These are phyloP conservation scores for Synergus japonicus DNA, from an alignment of 2,888 invertebrate genomes.

Conservation along the genomic window DNA sequence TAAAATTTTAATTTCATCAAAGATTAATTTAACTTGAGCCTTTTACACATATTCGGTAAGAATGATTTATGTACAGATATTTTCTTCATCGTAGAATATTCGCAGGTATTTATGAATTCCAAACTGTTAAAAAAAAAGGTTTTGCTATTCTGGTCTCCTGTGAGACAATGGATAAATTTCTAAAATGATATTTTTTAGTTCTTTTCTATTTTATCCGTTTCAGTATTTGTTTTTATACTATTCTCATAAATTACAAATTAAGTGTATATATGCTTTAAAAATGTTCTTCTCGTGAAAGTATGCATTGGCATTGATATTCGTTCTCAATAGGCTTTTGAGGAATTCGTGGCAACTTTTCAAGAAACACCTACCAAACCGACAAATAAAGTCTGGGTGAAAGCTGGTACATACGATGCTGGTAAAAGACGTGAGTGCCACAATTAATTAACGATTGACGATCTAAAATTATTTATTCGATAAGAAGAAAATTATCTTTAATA, in stretches of 20 bases:
- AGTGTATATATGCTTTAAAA: neutral
- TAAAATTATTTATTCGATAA: neutral
- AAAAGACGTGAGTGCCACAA: slow-evolving; percentile 85
- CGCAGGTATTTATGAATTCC: slow-evolving; percentile 20
- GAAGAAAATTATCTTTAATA: slow-evolving; percentile 2
- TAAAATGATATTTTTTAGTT: neutral
- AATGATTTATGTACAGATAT: slow-evolving; percentile 4
- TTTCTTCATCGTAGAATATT: slow-evolving; percentile 17
- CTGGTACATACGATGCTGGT: slow-evolving; percentile 97
- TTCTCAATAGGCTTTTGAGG: slow-evolving; percentile 89
- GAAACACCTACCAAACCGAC: slow-evolving; percentile 88
- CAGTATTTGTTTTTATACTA: neutral
- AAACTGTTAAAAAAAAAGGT: neutral
- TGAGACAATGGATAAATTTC: neutral
- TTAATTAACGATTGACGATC: slow-evolving; percentile 10
- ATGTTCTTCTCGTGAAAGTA: slow-evolving; percentile 43
- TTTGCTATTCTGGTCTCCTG: neutral
- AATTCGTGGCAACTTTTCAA: slow-evolving; percentile 98
- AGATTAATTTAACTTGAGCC: neutral
- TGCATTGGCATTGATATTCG: slow-evolving; percentile 43
- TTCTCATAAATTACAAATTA: neutral
- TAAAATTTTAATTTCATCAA: neutral
- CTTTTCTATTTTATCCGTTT: neutral
- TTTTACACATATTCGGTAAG: neutral
- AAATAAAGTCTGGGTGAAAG: slow-evolving; percentile 97